These are phyloP conservation scores for Lepisosteus osseus DNA, from an alignment of 2,113 vertebrate genomes.

Conservation along the genomic window DNA sequence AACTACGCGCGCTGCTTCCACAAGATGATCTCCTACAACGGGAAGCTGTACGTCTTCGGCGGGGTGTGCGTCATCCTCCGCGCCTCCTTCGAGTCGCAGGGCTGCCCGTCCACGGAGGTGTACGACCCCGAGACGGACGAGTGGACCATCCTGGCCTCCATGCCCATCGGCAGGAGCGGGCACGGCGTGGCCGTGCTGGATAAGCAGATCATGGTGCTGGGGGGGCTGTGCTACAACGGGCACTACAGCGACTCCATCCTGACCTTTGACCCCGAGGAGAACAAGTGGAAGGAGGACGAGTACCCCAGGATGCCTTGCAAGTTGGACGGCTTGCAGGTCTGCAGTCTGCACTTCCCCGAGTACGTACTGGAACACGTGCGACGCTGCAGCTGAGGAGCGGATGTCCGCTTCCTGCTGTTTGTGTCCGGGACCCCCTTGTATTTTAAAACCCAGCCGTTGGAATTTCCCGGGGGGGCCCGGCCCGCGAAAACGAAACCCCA, in stretches of 20 bases:
- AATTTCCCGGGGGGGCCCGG: too few relatives aligned
- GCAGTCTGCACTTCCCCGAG: constrained; percentile 95
- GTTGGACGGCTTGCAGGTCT: constrained; percentile 96
- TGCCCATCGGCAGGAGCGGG: constrained; percentile 97
- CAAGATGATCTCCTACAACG: constrained; percentile 97
- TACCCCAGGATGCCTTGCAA: constrained; percentile 98
- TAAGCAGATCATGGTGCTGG: constrained; percentile 97
- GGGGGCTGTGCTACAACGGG: constrained; percentile 96
- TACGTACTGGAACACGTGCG: constrained; percentile 93
- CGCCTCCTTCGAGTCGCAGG: constrained; percentile 97
- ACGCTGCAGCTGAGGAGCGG: constrained; percentile 81
- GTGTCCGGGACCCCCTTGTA: too few relatives aligned
- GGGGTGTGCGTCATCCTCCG: constrained; percentile 95
- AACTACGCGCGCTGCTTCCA: constrained; percentile 98
- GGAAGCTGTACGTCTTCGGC: constrained; percentile 97
- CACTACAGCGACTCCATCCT: constrained; percentile 99
- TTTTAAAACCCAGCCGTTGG: too few relatives aligned
- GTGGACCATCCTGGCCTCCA: constrained; percentile 96
- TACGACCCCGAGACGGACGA: constrained; percentile 93
- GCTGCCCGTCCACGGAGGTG: constrained; percentile 95
- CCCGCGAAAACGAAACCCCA: too few relatives aligned
- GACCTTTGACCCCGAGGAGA: constrained; percentile 95
- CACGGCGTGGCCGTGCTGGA: constrained; percentile 95
- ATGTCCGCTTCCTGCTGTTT: constrained; percentile 25
- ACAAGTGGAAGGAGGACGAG: constrained; percentile 99